Conservation (phyloP, 2,888 invertebrate genomes). For the Drosophila stalkeri region DNA sequence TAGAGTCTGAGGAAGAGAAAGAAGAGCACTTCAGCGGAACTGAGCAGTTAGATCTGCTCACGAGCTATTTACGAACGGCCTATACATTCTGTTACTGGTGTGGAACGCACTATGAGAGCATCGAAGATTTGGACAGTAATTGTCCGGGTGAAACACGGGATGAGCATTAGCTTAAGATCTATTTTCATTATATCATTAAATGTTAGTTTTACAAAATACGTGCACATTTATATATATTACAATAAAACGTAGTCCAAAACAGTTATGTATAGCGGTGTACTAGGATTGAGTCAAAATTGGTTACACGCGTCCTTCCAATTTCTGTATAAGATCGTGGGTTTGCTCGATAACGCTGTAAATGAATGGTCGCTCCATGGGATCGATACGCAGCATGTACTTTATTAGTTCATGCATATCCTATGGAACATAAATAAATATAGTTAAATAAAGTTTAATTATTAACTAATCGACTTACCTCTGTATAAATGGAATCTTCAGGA, state of each 20-base stretch:
- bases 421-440: background rate
- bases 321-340: slow-evolving; percentile 87
- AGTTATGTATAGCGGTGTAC: slow-evolving; percentile 60
- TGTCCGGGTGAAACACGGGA: slow-evolving; percentile 89
- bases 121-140: slow-evolving; percentile 87
- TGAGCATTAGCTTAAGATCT: slow-evolving; percentile 86
- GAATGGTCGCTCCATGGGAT: slow-evolving; percentile 91
- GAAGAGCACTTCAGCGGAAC: slow-evolving; percentile 77
- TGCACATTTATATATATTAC: slow-evolving; percentile 68
- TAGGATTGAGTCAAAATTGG: slow-evolving; percentile 39
- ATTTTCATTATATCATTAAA: slow-evolving; percentile 14
- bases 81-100: slow-evolving; percentile 93
- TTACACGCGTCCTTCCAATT: slow-evolving; percentile 87
- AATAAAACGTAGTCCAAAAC: slow-evolving; percentile 71
- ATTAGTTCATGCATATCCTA: slow-evolving; percentile 90
- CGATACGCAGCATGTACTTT: slow-evolving; percentile 89
- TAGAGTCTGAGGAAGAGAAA: slow-evolving; percentile 52
- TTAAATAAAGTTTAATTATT: background rate
- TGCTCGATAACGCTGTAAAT: slow-evolving; percentile 90
- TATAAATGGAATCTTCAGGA: slow-evolving; percentile 89
- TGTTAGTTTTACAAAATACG: slow-evolving; percentile 56
- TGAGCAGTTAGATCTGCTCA: slow-evolving; percentile 88
- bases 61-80: slow-evolving; percentile 88
- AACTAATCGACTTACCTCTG: slow-evolving; percentile 82
- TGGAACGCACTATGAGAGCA: slow-evolving; percentile 88